These are phyloP conservation scores for Dendronephthya gigantea DNA, from an alignment of 64 coral and sea anemone species.

Conservation along the genomic window DNA sequence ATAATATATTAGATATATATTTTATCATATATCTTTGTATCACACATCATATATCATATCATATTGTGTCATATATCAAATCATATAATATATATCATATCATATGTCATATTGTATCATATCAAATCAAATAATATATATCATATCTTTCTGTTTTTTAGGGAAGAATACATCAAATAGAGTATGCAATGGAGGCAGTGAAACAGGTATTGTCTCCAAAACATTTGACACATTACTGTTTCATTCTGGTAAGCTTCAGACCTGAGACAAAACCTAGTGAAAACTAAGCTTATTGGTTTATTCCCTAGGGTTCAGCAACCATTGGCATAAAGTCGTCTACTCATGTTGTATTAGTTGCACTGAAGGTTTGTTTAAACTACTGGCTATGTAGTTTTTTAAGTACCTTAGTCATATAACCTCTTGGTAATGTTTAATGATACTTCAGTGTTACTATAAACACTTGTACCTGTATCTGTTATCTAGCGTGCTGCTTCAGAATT, in stretches of 20 bases:
- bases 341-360: constrained; percentile 85
- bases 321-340: constrained; percentile 83
- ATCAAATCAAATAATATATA: no score
- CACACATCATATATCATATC: no score
- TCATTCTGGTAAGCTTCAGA: not conserved
- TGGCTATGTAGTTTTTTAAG: no score
- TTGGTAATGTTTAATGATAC: no score
- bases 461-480: not conserved
- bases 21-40: no score
- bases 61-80: no score
- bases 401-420: no score
- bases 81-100: no score
- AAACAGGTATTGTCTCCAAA: constrained; percentile 56
- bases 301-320: constrained; percentile 83
- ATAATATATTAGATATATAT: no score
- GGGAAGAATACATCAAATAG: constrained; percentile 99
- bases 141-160: not conserved
- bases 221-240: not conserved
- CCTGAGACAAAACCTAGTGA: not conserved
- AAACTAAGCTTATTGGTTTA: not conserved
- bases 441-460: no score
- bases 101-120: no score
- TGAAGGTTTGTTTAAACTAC: constrained; percentile 81
- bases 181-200: constrained; percentile 99
- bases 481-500: constrained; percentile 93